Conservation (phyloP, 2,113 vertebrate genomes). For the Lepisosteus oculatus region DNA sequence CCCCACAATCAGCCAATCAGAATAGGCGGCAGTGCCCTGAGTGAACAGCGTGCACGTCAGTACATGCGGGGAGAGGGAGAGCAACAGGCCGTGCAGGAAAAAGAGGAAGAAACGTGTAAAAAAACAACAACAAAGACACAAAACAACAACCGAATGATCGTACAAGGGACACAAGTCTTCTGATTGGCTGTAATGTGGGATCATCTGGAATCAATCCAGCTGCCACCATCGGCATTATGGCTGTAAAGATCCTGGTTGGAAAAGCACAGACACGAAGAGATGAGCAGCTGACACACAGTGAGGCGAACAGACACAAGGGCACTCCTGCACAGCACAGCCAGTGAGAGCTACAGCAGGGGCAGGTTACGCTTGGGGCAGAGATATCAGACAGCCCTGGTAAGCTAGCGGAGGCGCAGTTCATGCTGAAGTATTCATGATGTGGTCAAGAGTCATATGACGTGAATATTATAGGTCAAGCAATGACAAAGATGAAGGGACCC, state of each 20-base stretch:
- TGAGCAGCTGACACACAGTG: constrained; percentile 22
- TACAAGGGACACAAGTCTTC: constrained; percentile 92
- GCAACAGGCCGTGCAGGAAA: constrained; percentile 33
- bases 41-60: constrained; percentile 9
- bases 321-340: not conserved
- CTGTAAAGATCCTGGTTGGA: constrained; percentile 95
- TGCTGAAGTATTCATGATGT: too few species aligned
- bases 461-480: too few species aligned
- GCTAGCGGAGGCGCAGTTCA: not conserved
- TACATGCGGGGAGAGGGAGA: constrained; percentile 26
- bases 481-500: too few species aligned
- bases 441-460: too few species aligned
- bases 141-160: constrained; percentile 56
- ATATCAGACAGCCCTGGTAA: constrained; percentile 12
- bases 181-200: constrained; percentile 96
- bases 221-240: constrained; percentile 98
- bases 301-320: constrained; percentile 25
- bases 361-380: not conserved
- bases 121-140: constrained; percentile 46
- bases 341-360: not conserved
- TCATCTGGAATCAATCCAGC: constrained; percentile 95
- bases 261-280: constrained; percentile 62
- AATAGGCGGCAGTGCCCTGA: constrained; percentile 39
- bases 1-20: constrained; percentile 75
- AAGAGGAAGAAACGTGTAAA: constrained; percentile 40